phyloP scores from a whole-genome alignment of 2,797 vertebrate species.

The Uromys caudimaculatus region DNA sequence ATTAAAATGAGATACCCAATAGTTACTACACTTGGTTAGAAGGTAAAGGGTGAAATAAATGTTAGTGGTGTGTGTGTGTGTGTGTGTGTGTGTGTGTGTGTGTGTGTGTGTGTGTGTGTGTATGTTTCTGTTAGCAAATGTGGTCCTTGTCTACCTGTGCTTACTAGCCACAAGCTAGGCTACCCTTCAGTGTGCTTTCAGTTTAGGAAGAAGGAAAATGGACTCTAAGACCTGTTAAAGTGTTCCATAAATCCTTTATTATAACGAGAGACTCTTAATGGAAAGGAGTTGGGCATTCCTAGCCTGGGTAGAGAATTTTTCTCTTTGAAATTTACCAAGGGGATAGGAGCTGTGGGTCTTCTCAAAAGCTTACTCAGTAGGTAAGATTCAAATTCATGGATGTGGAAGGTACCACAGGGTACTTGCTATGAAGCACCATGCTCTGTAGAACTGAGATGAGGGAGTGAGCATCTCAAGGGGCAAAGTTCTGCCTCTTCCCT shows the following conservation, averaged over 20 bases:
- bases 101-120: no score
- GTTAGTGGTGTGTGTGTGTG: background rate
- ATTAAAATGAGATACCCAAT: background rate
- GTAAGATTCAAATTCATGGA: background rate
- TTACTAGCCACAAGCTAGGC: background rate
- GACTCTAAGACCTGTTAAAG: slow-evolving; percentile 41
- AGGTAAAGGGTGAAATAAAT: background rate
- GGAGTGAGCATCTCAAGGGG: background rate
- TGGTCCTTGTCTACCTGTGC: background rate
- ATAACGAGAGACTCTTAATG: slow-evolving; percentile 23
- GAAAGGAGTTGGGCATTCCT: slow-evolving; percentile 52
- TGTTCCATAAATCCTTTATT: background rate
- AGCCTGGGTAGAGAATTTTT: slow-evolving; percentile 7
- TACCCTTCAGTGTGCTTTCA: slow-evolving; percentile 28
- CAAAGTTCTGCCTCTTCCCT: background rate
- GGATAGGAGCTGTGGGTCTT: slow-evolving; percentile 42
- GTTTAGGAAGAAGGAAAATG: slow-evolving; percentile 45
- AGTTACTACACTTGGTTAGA: background rate
- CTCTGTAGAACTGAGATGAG: background rate
- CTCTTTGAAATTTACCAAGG: slow-evolving; percentile 52
- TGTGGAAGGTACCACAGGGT: slow-evolving; percentile 17
- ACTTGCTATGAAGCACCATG: background rate
- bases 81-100: no score
- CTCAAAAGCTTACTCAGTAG: slow-evolving; percentile 40
- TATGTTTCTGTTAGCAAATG: background rate